Percentiles rank a stretch among this genome's conserved stretches.
Evolutionary conservation across 2,113 vertebrate genomes (phyloP).

Genomic region (Motacilla tschutschensis): DNA sequence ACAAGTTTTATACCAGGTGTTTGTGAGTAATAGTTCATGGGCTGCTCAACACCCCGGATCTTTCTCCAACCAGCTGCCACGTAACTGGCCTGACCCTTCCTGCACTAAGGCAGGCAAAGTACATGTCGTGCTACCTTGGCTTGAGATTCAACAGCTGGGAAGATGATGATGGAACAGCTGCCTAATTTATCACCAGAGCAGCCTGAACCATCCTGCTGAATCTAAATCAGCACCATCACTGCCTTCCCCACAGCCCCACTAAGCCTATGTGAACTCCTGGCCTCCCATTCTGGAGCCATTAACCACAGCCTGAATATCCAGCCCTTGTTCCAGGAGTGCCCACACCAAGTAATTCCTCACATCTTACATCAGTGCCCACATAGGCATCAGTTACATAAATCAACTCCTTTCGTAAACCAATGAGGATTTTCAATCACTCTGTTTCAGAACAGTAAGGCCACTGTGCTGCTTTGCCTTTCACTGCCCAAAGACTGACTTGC

Average conservation of each 20-base stretch:
- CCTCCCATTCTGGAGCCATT: background rate
- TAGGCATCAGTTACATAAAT: background rate
- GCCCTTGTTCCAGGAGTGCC: background rate
- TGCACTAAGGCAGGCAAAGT: background rate
- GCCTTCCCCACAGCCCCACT: background rate
- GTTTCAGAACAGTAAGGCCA: background rate
- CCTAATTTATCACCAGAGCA: background rate
- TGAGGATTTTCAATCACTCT: background rate
- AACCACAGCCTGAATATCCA: background rate
- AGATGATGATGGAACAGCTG: background rate
- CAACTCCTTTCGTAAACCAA: background rate
- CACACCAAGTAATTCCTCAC: background rate
- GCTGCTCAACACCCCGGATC: background rate
- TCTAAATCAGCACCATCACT: background rate
- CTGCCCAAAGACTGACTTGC: background rate
- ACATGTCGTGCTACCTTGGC: background rate
- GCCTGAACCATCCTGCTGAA: background rate
- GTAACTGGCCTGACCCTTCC: background rate
- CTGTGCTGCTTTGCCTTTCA: background rate
- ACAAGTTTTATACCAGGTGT: background rate
- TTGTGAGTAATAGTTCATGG: background rate
- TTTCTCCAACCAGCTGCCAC: background rate
- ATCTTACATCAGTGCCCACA: background rate
- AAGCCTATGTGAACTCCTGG: background rate
- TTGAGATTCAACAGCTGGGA: background rate